Percentiles rank a stretch among this genome's conserved stretches.
Evolutionary conservation across 2,888 invertebrate species (phyloP).

Genomic region (Callinectes sapidus): DNA sequence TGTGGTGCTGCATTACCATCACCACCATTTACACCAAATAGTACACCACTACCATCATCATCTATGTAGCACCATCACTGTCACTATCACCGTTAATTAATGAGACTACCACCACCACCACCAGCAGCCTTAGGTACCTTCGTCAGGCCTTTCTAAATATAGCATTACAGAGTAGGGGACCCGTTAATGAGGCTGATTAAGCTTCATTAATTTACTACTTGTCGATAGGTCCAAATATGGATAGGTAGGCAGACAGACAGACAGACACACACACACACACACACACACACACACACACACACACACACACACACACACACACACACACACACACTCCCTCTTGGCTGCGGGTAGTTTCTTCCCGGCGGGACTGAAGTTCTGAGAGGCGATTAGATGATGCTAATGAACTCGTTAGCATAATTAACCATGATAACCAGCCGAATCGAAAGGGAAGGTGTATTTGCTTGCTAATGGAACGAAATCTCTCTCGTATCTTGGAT

Average conservation of each 20-base stretch:
- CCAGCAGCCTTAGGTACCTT: neutral
- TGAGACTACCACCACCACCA: neutral
- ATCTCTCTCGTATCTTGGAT: neutral
- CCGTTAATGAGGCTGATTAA: slow-evolving; percentile 5
- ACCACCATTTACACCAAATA: too few relatives aligned
- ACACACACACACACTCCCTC: neutral
- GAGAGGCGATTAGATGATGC: slow-evolving; percentile 31
- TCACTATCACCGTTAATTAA: neutral
- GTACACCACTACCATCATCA: too few relatives aligned
- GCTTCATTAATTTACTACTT: slow-evolving; percentile 8
- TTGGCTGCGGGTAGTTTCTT: neutral
- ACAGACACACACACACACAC: slow-evolving; percentile 11
- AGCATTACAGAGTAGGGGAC: neutral
- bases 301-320: slow-evolving; percentile 19
- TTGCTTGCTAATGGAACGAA: slow-evolving; percentile 12
- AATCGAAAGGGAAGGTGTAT: slow-evolving; percentile 19
- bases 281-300: slow-evolving; percentile 6
- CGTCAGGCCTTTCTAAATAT: neutral
- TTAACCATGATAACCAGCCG: slow-evolving; percentile 34
- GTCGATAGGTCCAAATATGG: neutral
- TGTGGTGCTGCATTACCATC: neutral
- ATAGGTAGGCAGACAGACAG: neutral
- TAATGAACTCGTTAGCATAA: slow-evolving; percentile 36
- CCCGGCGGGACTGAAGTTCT: neutral
- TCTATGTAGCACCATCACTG: too few relatives aligned